A percentile compares a stretch with the other conserved stretches of the same genome.
Evolutionary conservation across 2,888 invertebrate genomes (phyloP).

Genomic region (Julus scandinavius): DNA sequence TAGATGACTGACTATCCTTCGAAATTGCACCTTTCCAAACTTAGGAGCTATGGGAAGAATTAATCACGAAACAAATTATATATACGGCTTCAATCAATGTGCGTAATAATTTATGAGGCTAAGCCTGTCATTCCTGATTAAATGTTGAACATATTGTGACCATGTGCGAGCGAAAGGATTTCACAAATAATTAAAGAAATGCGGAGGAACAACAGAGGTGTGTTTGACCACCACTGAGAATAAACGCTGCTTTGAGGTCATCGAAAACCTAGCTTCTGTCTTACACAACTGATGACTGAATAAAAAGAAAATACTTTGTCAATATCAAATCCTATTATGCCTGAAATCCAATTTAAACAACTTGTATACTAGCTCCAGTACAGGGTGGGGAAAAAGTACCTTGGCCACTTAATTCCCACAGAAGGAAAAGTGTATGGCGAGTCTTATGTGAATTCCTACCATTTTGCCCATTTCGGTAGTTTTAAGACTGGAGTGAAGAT

Average conservation of each 20-base stretch:
- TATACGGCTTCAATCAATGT: slow-evolving; percentile 40
- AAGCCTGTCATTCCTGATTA: slow-evolving; percentile 38
- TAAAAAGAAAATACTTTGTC: slow-evolving; percentile 7
- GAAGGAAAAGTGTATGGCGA: too few relatives aligned
- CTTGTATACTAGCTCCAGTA: not conserved
- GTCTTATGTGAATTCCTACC: too few relatives aligned
- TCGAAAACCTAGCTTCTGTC: not conserved
- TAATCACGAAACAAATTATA: slow-evolving; percentile 46
- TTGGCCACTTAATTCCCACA: too few relatives aligned
- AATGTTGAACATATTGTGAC: slow-evolving; percentile 26
- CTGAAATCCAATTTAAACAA: slow-evolving; percentile 37
- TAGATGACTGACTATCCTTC: slow-evolving; percentile 7
- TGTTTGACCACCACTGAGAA: slow-evolving; percentile 4
- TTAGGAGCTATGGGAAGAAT: not conserved
- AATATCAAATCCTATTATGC: slow-evolving; percentile 33
- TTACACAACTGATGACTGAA: not conserved
- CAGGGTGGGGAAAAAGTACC: not conserved
- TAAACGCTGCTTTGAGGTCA: not conserved
- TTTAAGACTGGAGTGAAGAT: too few relatives aligned
- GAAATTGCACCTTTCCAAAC: slow-evolving; percentile 2
- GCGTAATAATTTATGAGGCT: slow-evolving; percentile 38
- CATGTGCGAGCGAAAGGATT: slow-evolving; percentile 10
- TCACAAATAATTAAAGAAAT: slow-evolving; percentile 36
- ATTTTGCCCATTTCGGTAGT: too few relatives aligned
- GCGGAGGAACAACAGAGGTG: slow-evolving; percentile 6